These are phyloP conservation scores for Leucania comma DNA, from an alignment of 2,888 invertebrate genomes.

Conservation along the genomic window DNA sequence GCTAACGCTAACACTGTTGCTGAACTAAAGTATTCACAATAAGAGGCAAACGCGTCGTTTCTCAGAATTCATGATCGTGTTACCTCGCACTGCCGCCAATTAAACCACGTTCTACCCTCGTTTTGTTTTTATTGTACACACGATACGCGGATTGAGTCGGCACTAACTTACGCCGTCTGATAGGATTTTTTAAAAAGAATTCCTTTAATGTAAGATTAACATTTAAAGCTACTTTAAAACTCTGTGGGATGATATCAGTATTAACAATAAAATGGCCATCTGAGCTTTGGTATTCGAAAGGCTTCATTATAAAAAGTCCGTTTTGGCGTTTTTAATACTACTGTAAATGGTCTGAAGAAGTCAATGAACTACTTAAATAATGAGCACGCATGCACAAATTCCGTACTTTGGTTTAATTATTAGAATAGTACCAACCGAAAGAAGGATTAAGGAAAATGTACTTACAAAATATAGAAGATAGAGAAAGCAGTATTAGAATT, in stretches of 20 bases:
- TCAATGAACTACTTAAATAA: slow-evolving; percentile 29
- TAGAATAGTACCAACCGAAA: not conserved
- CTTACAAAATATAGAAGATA: not conserved
- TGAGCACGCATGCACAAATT: slow-evolving; percentile 19
- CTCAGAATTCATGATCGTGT: slow-evolving; percentile 74
- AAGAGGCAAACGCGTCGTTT: slow-evolving; percentile 64
- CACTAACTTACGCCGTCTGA: slow-evolving; percentile 61
- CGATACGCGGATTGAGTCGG: slow-evolving; percentile 71
- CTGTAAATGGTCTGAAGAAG: slow-evolving; percentile 15
- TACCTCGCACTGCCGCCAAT: slow-evolving; percentile 78
- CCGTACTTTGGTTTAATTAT: slow-evolving; percentile 21
- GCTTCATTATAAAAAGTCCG: slow-evolving; percentile 35
- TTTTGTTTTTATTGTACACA: slow-evolving; percentile 77
- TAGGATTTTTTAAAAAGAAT: slow-evolving; percentile 64
- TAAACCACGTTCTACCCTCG: slow-evolving; percentile 74
- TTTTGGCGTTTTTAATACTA: slow-evolving; percentile 17
- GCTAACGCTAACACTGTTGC: slow-evolving; percentile 52
- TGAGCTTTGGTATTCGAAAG: slow-evolving; percentile 31
- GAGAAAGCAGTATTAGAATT: slow-evolving; percentile 4
- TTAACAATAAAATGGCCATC: slow-evolving; percentile 34
- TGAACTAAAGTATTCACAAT: slow-evolving; percentile 56
- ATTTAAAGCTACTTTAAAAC: slow-evolving; percentile 46
- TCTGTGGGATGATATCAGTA: slow-evolving; percentile 41
- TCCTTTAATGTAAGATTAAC: slow-evolving; percentile 49
- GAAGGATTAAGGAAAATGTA: slow-evolving; percentile 17